Evolutionary conservation across 2,888 invertebrate species (phyloP), one percentile per base, ranked within the genome.

Genomic region (Dryobota labecula): DNA sequence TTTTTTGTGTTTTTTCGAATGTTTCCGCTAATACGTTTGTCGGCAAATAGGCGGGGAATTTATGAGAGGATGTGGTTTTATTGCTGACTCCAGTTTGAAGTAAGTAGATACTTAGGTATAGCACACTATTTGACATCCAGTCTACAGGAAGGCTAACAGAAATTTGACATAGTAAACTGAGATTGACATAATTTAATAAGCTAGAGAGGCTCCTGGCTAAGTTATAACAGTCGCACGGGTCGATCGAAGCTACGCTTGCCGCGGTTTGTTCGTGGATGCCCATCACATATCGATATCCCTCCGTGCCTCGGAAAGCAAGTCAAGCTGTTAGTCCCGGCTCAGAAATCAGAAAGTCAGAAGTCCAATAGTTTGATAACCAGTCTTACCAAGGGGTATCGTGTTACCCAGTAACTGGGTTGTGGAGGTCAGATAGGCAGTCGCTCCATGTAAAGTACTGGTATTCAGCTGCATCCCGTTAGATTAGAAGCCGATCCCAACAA

Each of bases 1-100:
- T 80, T 85, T 83, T 85, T 85, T 78, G 68, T 78, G 5, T 71
- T 76, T 76, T 75, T 85, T 85, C 43, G 76, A 70, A 85, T 85
- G 70, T 62, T 79, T 81, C 71, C 66, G 57, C 78, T 85, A 86
- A 86, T 86, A 82, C 73, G 85, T 72, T 76, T 70, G 84, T 79
- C 73, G 83, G 85, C 85, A 79, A 86, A 86, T 84, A 77, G 85
- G 75, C 75, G 63, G 70, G 78, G 85, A 85, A 85, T 80, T 80
- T 82, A 82, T 64, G 64, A 73, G 73, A 60, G 58, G 20, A 57
- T 57, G 61, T 72, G 49, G 54, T 79, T 38, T 76, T 80, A 45
- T 76, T 80, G 62, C 30, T 36, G 18, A 58, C 20, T 33, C 56
- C 56, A 54, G 56, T 56, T 51, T 75, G 2, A 15, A 43, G 53